These are phyloP conservation scores for Ceraclea dissimilis DNA, from an alignment of 2,888 invertebrate species.

Conservation along the genomic window DNA sequence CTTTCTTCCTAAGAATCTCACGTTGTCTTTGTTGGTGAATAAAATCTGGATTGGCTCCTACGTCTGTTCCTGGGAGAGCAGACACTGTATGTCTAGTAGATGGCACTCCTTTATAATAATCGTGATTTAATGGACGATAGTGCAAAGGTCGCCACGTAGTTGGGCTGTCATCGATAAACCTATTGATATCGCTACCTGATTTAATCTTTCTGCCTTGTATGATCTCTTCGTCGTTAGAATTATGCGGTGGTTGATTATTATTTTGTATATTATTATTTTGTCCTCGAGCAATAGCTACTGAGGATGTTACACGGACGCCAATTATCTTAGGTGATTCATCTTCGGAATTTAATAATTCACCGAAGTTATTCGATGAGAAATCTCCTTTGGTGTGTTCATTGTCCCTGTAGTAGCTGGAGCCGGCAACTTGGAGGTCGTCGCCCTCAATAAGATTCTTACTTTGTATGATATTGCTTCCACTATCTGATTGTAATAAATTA, in stretches of 20 bases:
- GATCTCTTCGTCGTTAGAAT: slow-evolving; percentile 34
- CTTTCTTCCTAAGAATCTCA: slow-evolving; percentile 31
- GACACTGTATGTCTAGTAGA: slow-evolving; percentile 34
- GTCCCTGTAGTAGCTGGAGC: slow-evolving; percentile 23
- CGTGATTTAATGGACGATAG: slow-evolving; percentile 17
- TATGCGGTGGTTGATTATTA: slow-evolving; percentile 25
- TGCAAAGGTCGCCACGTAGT: slow-evolving; percentile 23
- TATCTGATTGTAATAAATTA: slow-evolving; percentile 17
- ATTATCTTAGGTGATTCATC: slow-evolving; percentile 25
- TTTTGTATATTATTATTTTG: slow-evolving; percentile 25
- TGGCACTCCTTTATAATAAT: slow-evolving; percentile 31
- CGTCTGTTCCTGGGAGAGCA: slow-evolving; percentile 37
- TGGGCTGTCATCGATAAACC: slow-evolving; percentile 50
- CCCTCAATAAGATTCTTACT: slow-evolving; percentile 8
- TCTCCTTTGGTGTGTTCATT: slow-evolving; percentile 20
- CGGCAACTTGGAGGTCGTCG: slow-evolving; percentile 18
- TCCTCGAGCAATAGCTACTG: slow-evolving; percentile 50
- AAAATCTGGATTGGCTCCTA: slow-evolving; percentile 46
- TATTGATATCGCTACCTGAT: slow-evolving; percentile 51
- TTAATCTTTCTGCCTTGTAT: slow-evolving; percentile 47
- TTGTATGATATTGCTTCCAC: slow-evolving; percentile 8
- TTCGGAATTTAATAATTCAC: slow-evolving; percentile 13
- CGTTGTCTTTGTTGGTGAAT: slow-evolving; percentile 41
- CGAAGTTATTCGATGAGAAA: slow-evolving; percentile 14
- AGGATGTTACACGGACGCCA: slow-evolving; percentile 50